Percentiles rank a stretch among this genome's conserved stretches.
Conservation (phyloP, 2,113 vertebrate species). For the Centropus bengalensis region DNA sequence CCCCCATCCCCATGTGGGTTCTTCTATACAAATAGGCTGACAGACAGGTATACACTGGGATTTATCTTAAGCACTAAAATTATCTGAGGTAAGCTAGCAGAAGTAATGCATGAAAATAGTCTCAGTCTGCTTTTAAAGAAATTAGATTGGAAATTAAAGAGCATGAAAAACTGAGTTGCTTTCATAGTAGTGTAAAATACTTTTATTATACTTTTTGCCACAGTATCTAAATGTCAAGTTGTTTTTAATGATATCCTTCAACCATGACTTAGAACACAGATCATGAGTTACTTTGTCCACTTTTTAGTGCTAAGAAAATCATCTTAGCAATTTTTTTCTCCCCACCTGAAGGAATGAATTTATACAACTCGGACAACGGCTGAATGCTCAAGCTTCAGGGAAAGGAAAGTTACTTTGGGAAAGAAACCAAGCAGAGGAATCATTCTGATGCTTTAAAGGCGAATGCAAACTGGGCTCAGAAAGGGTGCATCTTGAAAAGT, state of each 20-base stretch:
- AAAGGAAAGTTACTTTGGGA: not conserved
- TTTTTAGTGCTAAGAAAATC: not conserved
- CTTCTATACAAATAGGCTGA: conserved; percentile 26
- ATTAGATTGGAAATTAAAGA: conserved; percentile 8
- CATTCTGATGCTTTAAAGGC: not conserved
- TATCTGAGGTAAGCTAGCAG: conserved; percentile 23
- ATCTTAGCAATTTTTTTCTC: not conserved
- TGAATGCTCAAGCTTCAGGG: not conserved
- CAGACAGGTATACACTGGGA: conserved; percentile 35
- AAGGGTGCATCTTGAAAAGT: not conserved
- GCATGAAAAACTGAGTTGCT: not conserved
- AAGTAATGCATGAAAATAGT: conserved; percentile 40
- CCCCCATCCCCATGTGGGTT: not conserved
- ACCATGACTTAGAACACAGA: not conserved
- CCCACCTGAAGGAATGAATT: not conserved
- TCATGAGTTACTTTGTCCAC: not conserved
- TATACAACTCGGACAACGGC: not conserved
- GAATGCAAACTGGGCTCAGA: not conserved
- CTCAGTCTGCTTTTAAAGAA: conserved; percentile 16
- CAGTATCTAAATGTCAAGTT: not conserved
- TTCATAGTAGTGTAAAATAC: not conserved
- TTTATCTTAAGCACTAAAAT: conserved; percentile 61
- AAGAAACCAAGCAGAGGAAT: not conserved
- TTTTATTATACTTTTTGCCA: conserved; percentile 12
- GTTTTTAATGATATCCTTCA: not conserved